Percentiles rank a stretch among this genome's conserved stretches.
These are phyloP conservation scores for Torymus texanus DNA, from an alignment of 2,888 invertebrate species.

Conservation along the genomic window DNA sequence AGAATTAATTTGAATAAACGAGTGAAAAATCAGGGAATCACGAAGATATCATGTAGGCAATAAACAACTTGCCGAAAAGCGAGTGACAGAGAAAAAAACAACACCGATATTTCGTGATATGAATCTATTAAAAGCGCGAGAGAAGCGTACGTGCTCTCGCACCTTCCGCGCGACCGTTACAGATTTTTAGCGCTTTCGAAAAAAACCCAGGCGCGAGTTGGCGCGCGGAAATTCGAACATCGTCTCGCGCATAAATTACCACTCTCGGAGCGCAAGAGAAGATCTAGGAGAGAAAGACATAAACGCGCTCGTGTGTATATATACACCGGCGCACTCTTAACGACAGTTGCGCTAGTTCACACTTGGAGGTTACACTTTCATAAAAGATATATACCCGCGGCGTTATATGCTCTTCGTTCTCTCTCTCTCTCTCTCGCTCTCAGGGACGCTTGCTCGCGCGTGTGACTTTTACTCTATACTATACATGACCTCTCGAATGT, in stretches of 20 bases:
- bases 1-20: conserved; percentile 19
- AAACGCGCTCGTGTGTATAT: too few relatives aligned
- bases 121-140: not conserved
- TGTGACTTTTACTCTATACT: conserved; percentile 43
- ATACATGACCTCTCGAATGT: conserved; percentile 31
- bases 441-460: conserved; percentile 27
- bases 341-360: not conserved
- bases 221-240: too few relatives aligned
- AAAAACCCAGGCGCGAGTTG: not conserved
- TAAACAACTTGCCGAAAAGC: not conserved
- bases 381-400: not conserved
- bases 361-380: conserved; percentile 28
- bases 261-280: too few relatives aligned
- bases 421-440: not conserved
- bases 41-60: not conserved
- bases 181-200: not conserved
- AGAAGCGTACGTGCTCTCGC: not conserved
- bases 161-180: not conserved
- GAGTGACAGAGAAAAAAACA: too few relatives aligned
- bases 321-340: too few relatives aligned
- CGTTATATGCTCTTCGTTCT: not conserved
- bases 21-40: conserved; percentile 4
- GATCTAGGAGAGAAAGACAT: too few relatives aligned
- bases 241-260: too few relatives aligned
- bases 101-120: too few relatives aligned